Evolutionary conservation across 1,140 invertebrate genomes (phyloP), one percentile per base, ranked within the genome.

Genomic region (Neodiprion pinetum): DNA sequence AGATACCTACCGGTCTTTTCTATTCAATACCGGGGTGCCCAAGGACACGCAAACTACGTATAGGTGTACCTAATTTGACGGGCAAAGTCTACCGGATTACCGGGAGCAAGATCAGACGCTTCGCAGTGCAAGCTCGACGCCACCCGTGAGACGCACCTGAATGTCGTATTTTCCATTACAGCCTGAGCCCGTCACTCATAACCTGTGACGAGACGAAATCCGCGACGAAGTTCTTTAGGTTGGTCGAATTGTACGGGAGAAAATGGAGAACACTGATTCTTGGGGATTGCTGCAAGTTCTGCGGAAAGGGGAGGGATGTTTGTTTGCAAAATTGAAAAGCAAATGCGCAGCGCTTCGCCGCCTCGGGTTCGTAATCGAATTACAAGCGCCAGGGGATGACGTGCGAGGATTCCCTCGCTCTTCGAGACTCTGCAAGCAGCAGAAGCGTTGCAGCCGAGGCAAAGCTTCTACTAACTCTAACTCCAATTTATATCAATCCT

Each of bases 261-360:
- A 40, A 40, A 40, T 5, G 28, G 28, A 40, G 28, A 40, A 40
- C 28, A 40, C 28, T 40, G 28, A 2, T 40, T 40, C 28, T 40
- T 40, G 28, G 5, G 28, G 28, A 40, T 40, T 40, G 28, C 5
- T 40, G 28, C 28, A 40, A 5, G 5, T 40, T 3, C 1, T 40
- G 28, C 5, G 28, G 28, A 40, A 5, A 40, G 28, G 28, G 28
- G 28, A 40, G 28, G 28, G 28, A 61, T 61, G 11, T 61, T 61
- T 61, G 53, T 61, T 61, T 61, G 53, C 53, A 14, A 61, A 61
- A 61, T 61, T 61, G 53, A 17, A 61, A 61, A 61, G 53, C 53
- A 61, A 17, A 40, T 40, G 28, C 28, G 28, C 28, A 40, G 28
- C 28, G 28, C 5, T 40, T 40, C 28, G 28, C 28, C n/a, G 53